Conservation (phyloP, 2,888 invertebrate species). For the Pedicia rivosa region DNA sequence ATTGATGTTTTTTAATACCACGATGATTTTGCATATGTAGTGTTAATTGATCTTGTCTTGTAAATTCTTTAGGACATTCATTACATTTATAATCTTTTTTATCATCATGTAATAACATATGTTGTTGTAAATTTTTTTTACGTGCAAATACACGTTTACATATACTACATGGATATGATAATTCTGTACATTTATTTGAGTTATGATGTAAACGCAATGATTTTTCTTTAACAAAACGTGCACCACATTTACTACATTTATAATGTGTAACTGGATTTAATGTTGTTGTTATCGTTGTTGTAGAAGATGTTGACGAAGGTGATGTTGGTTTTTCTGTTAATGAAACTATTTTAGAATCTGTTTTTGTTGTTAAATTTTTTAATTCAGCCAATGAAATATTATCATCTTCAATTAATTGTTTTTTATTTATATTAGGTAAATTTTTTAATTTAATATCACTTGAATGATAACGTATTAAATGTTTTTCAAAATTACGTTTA, state of each 20-base stretch:
- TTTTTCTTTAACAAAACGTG: slow-evolving; percentile 23
- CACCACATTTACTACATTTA: slow-evolving; percentile 23
- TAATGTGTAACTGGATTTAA: slow-evolving; percentile 8
- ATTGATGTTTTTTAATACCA: slow-evolving; percentile 34
- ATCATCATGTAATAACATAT: slow-evolving; percentile 25
- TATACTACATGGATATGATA: slow-evolving; percentile 32
- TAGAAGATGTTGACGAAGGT: too few species aligned
- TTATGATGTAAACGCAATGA: slow-evolving; percentile 23
- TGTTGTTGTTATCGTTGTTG: slow-evolving; percentile 24
- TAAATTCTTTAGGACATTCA: slow-evolving; percentile 31
- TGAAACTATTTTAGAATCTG: too few species aligned
- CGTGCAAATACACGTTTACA: slow-evolving; percentile 37
- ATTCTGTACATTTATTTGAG: slow-evolving; percentile 31
- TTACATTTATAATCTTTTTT: slow-evolving; percentile 16
- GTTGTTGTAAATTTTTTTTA: slow-evolving; percentile 36
- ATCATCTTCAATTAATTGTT: not conserved
- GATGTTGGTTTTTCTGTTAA: too few species aligned
- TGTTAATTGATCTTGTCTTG: slow-evolving; percentile 30
- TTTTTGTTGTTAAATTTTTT: too few species aligned
- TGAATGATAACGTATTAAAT: slow-evolving; percentile 27
- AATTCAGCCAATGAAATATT: slow-evolving; percentile 14
- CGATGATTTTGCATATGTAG: slow-evolving; percentile 34
- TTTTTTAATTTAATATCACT: slow-evolving; percentile 18
- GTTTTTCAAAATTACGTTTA: slow-evolving; percentile 28
- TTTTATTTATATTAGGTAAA: not conserved